Base-by-base conservation (phyloP, 2,888 invertebrate genomes). In the Pteria penguin region DNA sequence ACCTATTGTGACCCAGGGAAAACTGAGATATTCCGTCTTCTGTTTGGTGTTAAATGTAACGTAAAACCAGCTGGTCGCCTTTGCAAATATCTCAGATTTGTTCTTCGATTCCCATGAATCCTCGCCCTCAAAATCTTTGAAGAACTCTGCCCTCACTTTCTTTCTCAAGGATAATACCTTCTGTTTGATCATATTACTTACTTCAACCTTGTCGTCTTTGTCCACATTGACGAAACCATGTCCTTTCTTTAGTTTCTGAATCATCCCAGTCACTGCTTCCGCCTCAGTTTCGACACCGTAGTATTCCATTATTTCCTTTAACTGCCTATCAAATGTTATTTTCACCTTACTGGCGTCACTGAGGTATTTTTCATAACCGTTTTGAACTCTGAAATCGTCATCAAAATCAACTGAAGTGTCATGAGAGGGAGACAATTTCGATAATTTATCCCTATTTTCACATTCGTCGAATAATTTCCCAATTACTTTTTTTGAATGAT, bases 221-320 rank as follows among this genome's bases (percentile, higher is more conserved):
- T 72, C 72, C 32, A 61, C 61, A 11, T 65, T 27, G 2, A 65
- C 52, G n/a, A 29, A 65, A 11, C 72, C 72, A 33, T 61, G 36
- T n/a, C 52, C n/a, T 11, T 52, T 54, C 11, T 57, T 32, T 2
- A 72, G 55, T 57, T 54, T 65, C 27, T 33, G 52, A 11, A 72
- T 55, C 1, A 63, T 57, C 31, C 72, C 72, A 36, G 63, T 63
- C 29, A 65, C 54, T 14, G 60, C 33, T 72, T 72, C 72, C n/a
- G 72, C 63, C 32, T 72, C 72, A 26, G 63, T 72, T 72, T 72
- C 65, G 1, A 72, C 54, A 11, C 72, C 72, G 29, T 72, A 72
- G 4, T 55, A 31, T 27, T 31, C 31, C 57, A 72, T 55, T 4
- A 72, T 22, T 22, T 72, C 32, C 57, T 26, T n/a, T 26, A 72